Percentiles rank a stretch among this genome's conserved stretches.
phyloP scores from a whole-genome alignment of 2,113 vertebrate genomes.

The Paramisgurnus dabryanus region DNA sequence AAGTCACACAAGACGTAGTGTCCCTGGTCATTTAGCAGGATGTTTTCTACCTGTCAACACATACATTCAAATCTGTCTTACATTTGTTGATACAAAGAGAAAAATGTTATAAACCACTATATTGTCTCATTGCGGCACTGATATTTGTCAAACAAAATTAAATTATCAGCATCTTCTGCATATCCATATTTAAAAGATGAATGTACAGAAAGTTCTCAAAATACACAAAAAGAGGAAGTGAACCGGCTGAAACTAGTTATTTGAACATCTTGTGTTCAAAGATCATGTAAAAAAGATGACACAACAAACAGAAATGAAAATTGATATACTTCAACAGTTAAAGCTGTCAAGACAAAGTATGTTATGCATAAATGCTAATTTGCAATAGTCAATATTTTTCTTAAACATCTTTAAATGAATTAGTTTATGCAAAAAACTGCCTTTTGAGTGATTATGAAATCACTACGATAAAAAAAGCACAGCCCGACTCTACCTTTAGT shows the following conservation, averaged over 20 bases:
- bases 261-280: not conserved
- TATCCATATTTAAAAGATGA: not conserved
- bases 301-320: not conserved
- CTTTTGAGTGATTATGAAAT: not conserved
- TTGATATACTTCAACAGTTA: not conserved
- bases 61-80: not conserved
- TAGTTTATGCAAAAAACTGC: not conserved
- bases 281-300: too few species aligned
- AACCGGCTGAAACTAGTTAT: not conserved
- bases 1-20: constrained; percentile 98
- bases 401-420: too few species aligned
- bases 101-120: not conserved
- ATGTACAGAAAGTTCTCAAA: not conserved
- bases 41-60: constrained; percentile 88
- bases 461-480: not conserved
- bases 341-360: not conserved
- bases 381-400: not conserved
- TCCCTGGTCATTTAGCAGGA: constrained; percentile 90
- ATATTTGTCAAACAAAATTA: not conserved
- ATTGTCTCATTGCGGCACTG: too few species aligned
- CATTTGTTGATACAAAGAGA: not conserved
- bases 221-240: not conserved
- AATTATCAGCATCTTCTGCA: not conserved
- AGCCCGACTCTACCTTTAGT: not conserved
- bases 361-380: not conserved